These are phyloP conservation scores for Andrena praecox DNA, from an alignment of 2,888 invertebrate species.

Conservation along the genomic window DNA sequence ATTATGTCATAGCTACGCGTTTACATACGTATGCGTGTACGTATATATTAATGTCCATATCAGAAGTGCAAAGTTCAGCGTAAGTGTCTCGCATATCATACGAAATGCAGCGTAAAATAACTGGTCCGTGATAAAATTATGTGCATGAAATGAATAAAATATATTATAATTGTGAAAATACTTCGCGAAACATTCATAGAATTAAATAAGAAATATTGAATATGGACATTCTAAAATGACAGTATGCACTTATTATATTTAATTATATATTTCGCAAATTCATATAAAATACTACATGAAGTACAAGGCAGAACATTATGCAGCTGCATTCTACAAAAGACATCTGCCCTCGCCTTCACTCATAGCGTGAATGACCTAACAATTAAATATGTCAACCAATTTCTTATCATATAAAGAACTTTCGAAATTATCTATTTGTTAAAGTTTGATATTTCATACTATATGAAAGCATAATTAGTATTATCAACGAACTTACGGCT, in stretches of 20 bases:
- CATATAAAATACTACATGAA: neutral
- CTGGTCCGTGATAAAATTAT: neutral
- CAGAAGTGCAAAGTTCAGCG: conserved; percentile 43
- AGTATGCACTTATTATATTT: neutral
- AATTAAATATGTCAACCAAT: neutral
- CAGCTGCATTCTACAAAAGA: neutral
- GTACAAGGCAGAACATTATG: neutral
- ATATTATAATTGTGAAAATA: neutral
- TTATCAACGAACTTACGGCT: conserved; percentile 71
- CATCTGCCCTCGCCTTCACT: neutral
- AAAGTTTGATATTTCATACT: neutral
- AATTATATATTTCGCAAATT: neutral
- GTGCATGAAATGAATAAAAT: neutral
- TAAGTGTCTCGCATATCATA: neutral
- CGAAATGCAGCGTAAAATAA: neutral
- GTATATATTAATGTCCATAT: neutral
- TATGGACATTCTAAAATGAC: neutral
- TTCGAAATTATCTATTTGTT: neutral
- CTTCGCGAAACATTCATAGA: neutral
- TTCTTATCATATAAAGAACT: neutral
- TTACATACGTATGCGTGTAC: neutral
- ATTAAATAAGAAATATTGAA: neutral
- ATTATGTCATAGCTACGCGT: neutral
- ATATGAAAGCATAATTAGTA: neutral
- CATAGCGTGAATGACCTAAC: neutral